A percentile compares a stretch with the other conserved stretches of the same genome.
These are phyloP conservation scores for Bos indicus DNA, from an alignment of 2,113 vertebrate genomes.

Conservation along the genomic window DNA sequence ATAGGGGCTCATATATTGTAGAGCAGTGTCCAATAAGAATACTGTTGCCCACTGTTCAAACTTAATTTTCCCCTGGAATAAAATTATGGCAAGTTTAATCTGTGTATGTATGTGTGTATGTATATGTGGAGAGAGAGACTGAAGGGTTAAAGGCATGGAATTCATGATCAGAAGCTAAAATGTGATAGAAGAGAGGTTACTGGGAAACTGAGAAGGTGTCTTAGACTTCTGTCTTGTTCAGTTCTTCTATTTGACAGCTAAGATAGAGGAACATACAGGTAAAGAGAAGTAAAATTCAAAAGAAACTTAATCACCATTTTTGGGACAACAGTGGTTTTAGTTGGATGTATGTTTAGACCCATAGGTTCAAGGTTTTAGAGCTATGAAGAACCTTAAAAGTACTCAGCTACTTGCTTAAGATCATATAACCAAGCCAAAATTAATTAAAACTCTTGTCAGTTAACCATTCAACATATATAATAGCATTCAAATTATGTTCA, in stretches of 20 bases:
- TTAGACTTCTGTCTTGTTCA: background rate
- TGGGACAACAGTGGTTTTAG: background rate
- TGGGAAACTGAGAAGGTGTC: background rate
- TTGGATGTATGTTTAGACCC: background rate
- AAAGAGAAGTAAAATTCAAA: background rate
- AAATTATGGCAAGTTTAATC: background rate
- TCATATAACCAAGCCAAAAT: background rate
- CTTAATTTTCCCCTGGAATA: background rate
- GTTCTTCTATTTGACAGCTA: background rate
- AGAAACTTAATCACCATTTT: background rate
- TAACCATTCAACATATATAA: background rate
- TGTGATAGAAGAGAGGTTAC: background rate
- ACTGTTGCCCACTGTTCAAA: background rate
- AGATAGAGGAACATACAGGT: background rate
- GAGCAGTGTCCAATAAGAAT: background rate
- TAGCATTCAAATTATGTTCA: background rate
- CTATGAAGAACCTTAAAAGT: background rate
- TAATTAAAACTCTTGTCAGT: slow-evolving; percentile 2
- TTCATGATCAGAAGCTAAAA: background rate
- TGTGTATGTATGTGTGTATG: background rate
- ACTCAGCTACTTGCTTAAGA: background rate
- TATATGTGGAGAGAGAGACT: background rate
- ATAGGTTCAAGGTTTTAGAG: background rate
- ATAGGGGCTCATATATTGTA: background rate
- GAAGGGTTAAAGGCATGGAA: background rate